phyloP scores from a whole-genome alignment of 2,113 vertebrate genomes.

The Rhinogobius similis region DNA sequence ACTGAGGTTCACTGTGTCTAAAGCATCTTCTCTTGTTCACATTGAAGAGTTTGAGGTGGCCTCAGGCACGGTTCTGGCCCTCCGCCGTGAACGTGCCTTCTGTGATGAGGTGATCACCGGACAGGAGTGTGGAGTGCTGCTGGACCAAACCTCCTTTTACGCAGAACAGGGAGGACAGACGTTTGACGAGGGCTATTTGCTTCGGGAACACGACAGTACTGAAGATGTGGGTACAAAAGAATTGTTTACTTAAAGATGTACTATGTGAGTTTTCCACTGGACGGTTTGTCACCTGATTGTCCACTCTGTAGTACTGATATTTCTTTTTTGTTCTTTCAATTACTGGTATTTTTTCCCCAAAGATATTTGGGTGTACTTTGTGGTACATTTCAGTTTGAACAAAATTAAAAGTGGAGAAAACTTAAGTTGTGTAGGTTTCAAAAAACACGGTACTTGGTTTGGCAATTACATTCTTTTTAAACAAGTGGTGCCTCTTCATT shows the following conservation, averaged over 20 bases:
- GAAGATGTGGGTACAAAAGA: conserved; percentile 83
- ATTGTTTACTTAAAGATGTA: background rate
- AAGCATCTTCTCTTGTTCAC: background rate
- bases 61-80: conserved; percentile 84
- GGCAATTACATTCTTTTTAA: background rate
- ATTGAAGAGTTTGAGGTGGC: conserved; percentile 80
- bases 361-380: too few relatives aligned
- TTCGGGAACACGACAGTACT: conserved; percentile 83
- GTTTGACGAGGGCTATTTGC: conserved; percentile 93
- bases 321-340: too few relatives aligned
- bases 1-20: background rate
- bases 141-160: conserved; percentile 94
- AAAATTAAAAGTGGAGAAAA: too few relatives aligned
- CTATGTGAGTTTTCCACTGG: background rate
- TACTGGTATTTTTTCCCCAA: too few relatives aligned
- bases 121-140: conserved; percentile 92
- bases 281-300: too few relatives aligned
- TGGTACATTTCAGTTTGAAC: too few relatives aligned
- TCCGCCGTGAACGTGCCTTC: conserved; percentile 90
- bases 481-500: background rate
- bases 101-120: conserved; percentile 88
- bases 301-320: too few relatives aligned
- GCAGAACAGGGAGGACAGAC: conserved; percentile 97
- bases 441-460: too few relatives aligned
- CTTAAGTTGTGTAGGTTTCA: too few relatives aligned